Conservation (phyloP, 2,113 vertebrate genomes). For the Larimichthys polyactis region DNA sequence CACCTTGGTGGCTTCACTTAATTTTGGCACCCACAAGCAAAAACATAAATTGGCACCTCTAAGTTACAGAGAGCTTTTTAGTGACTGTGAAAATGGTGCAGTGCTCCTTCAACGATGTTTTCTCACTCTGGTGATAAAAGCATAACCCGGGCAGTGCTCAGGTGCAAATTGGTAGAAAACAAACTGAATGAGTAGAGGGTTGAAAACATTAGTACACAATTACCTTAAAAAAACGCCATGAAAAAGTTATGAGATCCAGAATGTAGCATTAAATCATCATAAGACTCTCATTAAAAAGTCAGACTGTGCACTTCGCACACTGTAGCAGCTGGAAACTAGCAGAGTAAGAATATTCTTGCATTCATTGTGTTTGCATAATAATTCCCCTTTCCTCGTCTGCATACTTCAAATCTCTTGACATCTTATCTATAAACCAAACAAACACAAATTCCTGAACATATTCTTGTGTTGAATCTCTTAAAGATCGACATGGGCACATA, state of each 20-base stretch:
- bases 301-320: constrained; percentile 21
- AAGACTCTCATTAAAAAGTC: constrained; percentile 51
- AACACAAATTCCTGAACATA: not conserved
- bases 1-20: no score
- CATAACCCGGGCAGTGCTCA: not conserved
- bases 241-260: constrained; percentile 20
- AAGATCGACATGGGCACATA: not conserved
- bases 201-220: constrained; percentile 3
- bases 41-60: no score
- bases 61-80: no score
- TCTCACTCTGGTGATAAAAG: not conserved
- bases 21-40: no score
- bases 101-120: not conserved
- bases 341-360: not conserved
- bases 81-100: no score
- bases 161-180: not conserved
- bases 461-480: not conserved
- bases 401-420: constrained; percentile 36
- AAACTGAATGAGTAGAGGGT: no score
- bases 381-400: constrained; percentile 7
- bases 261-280: constrained; percentile 29
- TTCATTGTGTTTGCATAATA: constrained; percentile 51
- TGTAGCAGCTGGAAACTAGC: constrained; percentile 27
- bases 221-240: not conserved
- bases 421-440: constrained; percentile 36